Conservation (phyloP, 2,113 vertebrate genomes). For the Microcebus griseorufus region DNA sequence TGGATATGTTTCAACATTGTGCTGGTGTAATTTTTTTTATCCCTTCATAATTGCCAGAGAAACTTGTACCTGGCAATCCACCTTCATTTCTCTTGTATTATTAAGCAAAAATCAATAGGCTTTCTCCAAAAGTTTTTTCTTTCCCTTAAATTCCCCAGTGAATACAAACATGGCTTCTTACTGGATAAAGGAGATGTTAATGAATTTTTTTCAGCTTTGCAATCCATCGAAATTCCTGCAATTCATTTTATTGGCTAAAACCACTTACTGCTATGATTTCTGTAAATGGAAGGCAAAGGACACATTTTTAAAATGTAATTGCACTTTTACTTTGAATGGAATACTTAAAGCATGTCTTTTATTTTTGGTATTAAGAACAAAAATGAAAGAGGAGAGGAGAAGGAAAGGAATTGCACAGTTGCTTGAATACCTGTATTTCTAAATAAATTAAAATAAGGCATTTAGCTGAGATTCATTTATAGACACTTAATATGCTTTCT, state of each 20-base stretch:
- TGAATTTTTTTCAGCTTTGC: slow-evolving; percentile 65
- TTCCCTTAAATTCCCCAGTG: slow-evolving; percentile 51
- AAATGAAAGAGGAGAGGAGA: neutral
- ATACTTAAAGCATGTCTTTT: neutral
- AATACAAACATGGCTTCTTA: slow-evolving; percentile 60
- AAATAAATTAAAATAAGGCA: slow-evolving; percentile 29
- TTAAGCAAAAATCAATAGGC: slow-evolving; percentile 72
- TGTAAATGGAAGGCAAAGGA: slow-evolving; percentile 51
- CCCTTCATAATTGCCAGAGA: slow-evolving; percentile 48
- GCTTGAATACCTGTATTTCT: neutral
- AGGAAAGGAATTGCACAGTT: neutral
- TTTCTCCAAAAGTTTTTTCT: slow-evolving; percentile 57
- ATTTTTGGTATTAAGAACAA: slow-evolving; percentile 47
- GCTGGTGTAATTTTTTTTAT: slow-evolving; percentile 59
- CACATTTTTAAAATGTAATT: slow-evolving; percentile 20
- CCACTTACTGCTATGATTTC: slow-evolving; percentile 28
- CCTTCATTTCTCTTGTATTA: slow-evolving; percentile 55
- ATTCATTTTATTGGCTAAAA: slow-evolving; percentile 69
- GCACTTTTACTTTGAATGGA: slow-evolving; percentile 48
- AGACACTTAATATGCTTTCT: neutral
- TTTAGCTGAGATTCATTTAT: slow-evolving; percentile 14
- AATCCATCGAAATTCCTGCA: slow-evolving; percentile 68
- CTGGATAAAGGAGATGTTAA: slow-evolving; percentile 45
- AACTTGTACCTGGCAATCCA: slow-evolving; percentile 39
- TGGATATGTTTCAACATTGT: neutral